These are phyloP conservation scores for Chironex yamaguchii DNA, from an alignment of 30 jellyfish, hydroid and myxozoan species.

Conservation along the genomic window DNA sequence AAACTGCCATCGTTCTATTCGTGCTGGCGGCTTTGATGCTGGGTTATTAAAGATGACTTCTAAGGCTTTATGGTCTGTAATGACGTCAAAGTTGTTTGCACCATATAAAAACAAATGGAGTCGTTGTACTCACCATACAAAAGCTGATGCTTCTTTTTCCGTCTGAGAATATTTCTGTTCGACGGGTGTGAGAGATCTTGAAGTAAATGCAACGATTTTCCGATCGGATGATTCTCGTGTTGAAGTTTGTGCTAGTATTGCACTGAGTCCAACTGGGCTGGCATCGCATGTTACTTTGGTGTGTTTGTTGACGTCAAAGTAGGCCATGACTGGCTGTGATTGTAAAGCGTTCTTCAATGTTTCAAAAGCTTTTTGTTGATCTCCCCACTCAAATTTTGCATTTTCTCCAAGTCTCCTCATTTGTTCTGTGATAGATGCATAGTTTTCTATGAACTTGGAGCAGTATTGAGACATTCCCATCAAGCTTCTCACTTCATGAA, in stretches of 20 bases:
- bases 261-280: constrained; percentile 37
- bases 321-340: constrained; percentile 54
- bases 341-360: constrained; percentile 6
- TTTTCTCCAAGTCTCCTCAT: constrained; percentile 21
- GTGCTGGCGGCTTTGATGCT: not conserved
- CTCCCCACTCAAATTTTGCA: constrained; percentile 41
- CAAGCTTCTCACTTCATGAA: not conserved
- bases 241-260: constrained; percentile 14
- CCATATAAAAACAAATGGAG: constrained; percentile 27
- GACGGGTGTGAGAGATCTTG: constrained; percentile 26
- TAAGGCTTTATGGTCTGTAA: constrained; percentile 13
- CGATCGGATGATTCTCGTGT: constrained; percentile 32
- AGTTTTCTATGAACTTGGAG: not conserved
- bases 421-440: constrained; percentile 30
- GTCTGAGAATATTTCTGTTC: constrained; percentile 39
- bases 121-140: constrained; percentile 27
- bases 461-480: not conserved
- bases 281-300: constrained; percentile 19
- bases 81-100: constrained; percentile 16
- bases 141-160: constrained; percentile 32
- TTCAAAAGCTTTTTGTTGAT: constrained; percentile 47
- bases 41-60: constrained; percentile 10
- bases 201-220: constrained; percentile 34
- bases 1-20: not conserved
- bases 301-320: constrained; percentile 11